Evolutionary conservation across 2,888 invertebrate species (phyloP).

Genomic region (Dastarcus helophoroides): DNA sequence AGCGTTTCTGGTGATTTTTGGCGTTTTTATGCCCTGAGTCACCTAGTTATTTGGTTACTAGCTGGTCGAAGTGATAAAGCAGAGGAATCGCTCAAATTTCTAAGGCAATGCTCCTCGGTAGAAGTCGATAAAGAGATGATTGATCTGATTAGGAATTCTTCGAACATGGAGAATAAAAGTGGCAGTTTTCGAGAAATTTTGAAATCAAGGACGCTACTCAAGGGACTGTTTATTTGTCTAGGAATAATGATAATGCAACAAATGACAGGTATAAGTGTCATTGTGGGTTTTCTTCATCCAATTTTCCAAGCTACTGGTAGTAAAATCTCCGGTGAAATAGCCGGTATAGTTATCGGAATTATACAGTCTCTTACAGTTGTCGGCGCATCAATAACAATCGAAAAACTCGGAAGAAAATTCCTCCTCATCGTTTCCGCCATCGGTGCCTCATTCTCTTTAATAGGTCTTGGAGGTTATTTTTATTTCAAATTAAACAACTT

Average conservation of each 20-base stretch:
- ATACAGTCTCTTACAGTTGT: constrained; percentile 50
- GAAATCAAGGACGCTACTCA: constrained; percentile 14
- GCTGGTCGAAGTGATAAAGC: constrained; percentile 46
- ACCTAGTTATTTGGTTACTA: constrained; percentile 51
- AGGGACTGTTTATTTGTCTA: constrained; percentile 60
- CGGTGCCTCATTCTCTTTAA: constrained; percentile 42
- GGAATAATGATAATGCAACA: constrained; percentile 74
- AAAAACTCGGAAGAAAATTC: not conserved
- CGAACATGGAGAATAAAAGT: constrained; percentile 28
- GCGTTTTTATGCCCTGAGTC: constrained; percentile 67
- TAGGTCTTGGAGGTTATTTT: constrained; percentile 48
- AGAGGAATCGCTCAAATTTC: constrained; percentile 46
- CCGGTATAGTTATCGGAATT: constrained; percentile 45
- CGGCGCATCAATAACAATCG: not conserved
- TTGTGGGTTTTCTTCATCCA: constrained; percentile 63
- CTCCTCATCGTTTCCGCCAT: constrained; percentile 45
- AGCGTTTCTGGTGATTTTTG: constrained; percentile 46
- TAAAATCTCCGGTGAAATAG: not conserved
- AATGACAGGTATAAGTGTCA: constrained; percentile 68
- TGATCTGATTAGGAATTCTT: constrained; percentile 38
- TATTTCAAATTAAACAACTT: constrained; percentile 1
- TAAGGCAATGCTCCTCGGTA: too few relatives aligned
- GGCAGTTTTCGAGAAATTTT: constrained; percentile 26
- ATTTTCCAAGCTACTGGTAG: constrained; percentile 40
- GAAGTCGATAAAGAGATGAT: constrained; percentile 48